Conservation (phyloP, 2,113 vertebrate species). For the Oncorhynchus mykiss region DNA sequence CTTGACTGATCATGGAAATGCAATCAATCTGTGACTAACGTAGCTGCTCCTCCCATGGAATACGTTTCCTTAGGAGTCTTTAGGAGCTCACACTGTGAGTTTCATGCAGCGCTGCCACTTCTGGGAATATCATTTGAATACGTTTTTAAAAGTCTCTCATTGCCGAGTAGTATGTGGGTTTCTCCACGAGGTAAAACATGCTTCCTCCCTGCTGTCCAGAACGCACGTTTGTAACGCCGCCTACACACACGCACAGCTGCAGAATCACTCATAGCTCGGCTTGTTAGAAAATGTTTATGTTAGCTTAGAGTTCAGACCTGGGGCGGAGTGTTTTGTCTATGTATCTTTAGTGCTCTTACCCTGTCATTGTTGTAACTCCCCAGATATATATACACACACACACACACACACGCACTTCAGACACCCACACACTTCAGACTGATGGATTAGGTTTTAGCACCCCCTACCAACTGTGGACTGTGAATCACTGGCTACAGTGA, state of each 20-base stretch:
- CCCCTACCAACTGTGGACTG: conserved; percentile 46
- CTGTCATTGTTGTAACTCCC: background rate
- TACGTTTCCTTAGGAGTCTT: conserved; percentile 2
- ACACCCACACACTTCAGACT: conserved; percentile 18
- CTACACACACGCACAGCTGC: conserved; percentile 21
- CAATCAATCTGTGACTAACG: conserved; percentile 55
- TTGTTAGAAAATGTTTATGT: conserved; percentile 31
- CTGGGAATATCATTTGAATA: conserved; percentile 26
- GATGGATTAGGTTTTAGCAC: conserved; percentile 62
- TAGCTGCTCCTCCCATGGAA: conserved; percentile 11
- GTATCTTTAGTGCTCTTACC: conserved; percentile 9
- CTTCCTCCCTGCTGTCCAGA: conserved; percentile 10
- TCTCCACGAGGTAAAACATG: conserved; percentile 25
- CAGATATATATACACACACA: no score
- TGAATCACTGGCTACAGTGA: no score
- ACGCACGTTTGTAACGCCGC: conserved; percentile 8
- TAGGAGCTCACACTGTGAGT: background rate
- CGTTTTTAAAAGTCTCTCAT: conserved; percentile 16
- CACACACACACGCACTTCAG: background rate
- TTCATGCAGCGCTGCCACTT: background rate
- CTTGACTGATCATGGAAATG: conserved; percentile 14
- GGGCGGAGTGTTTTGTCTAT: background rate
- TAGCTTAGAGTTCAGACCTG: conserved; percentile 6
- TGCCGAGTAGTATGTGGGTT: conserved; percentile 17
- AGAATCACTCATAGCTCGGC: background rate